Evolutionary conservation across 2,888 invertebrate genomes (phyloP), one percentile per base, ranked within the genome.

Genomic region (Lasioglossum vierecki): DNA sequence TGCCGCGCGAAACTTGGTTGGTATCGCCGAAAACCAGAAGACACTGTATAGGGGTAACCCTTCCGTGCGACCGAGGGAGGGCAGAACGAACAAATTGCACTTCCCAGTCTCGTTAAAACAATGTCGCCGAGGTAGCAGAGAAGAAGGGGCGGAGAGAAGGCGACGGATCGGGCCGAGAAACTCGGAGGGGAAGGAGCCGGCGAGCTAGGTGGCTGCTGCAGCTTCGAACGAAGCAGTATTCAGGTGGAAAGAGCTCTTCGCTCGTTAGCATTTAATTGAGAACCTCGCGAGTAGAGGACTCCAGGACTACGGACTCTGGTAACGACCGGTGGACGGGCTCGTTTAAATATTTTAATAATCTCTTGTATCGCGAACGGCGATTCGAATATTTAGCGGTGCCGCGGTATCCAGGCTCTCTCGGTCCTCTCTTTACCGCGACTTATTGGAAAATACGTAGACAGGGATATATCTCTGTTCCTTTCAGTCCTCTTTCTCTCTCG

Each of bases 311-410:
- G 81, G 85, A 81, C 78, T 83, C 84, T 88, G 84, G 88, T 92
- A 93, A 92, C 93, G 91, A 92, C 91, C 91, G 89, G 90, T 89
- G 91, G 91, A 90, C 90, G 90, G 90, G 88, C 92, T 93, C 92
- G 92, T 93, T 93, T 92, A 93, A 93, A 93, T 92, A 93, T 93
- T 93, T 93, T 93, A 93, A 93, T 93, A 93, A 93, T 93, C 93
- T 91, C 92, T 92, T 92, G 93, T 92, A 93, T 93, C 92, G 92
- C 90, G 89, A 92, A 88, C 88, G 86, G 86, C 91, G 91, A 92
- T 92, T 91, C 91, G 92, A 92, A 92, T 92, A 92, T 93, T 92
- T 90, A 91, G 88, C 86, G 88, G 76, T 68, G 57, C 71, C 82
- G 79, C 86, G 88, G 86, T 90, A 89, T 82, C 81, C 82, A n/a